Evolutionary conservation across 2,888 invertebrate species (phyloP), one percentile per base, ranked within the genome.

Genomic region (Idaea dimidiata): DNA sequence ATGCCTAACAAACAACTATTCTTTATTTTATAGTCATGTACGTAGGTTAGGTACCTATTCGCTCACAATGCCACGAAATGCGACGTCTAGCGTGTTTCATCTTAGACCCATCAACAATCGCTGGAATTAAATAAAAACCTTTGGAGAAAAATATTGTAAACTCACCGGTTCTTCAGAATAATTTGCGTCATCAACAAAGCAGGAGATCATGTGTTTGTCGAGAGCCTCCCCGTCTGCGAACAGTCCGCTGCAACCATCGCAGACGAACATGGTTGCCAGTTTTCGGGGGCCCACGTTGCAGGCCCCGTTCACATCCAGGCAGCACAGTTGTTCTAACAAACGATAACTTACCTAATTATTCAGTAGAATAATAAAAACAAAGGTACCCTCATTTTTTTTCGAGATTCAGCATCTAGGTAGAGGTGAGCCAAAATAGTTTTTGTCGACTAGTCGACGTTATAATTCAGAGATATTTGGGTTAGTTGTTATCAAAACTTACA

Each of bases 201-300:
- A 91, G 7, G 72, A 71, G 2, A 83, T 70, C 5, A 84, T 78
- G 62, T 91, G 91, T 56, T 78, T 82, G 62, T 91, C 90, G 63
- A 91, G 65, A 0, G 90, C 86, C 6, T 87, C 88, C 0, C 83
- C 86, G 57, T 86, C 84, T 1, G 90, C 90, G 63, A 89, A 91
- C 53, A 91, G 76, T 0, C 89, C 89, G 60, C 81, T 90, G 70
- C 91, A 92, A 65, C 73, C 76, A 57, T 91, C 90, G 62, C 91
- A 92, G 0, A 91, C 91, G 62, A 84, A 91, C 91, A 92, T 91
- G 0, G 89, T 88, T 62, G 78, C 75, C 33, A 92, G 73, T 57
- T 80, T 86, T 5, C 85, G 82, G 0, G 83, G 76, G 5, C 71
- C 70, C 2, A 89, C 79, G 43, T 78, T 81, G 63, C 82, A 69